Base-by-base conservation (phyloP, 2,113 vertebrate genomes). In the Desmodus rotundus region DNA sequence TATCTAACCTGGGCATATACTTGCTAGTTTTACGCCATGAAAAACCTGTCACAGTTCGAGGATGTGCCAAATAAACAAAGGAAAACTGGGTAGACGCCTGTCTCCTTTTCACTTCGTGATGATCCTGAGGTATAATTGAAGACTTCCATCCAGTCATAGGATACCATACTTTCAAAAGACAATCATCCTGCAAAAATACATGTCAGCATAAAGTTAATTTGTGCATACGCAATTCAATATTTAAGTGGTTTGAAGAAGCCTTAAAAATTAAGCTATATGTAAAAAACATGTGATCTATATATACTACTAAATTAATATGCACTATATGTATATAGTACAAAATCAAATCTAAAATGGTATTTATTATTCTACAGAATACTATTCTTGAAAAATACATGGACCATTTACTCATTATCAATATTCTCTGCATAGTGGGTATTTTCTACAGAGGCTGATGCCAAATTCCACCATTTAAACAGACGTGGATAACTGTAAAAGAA, bases 21-120 rank as follows among this genome's bases (percentile, higher is more conserved):
- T 99, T 99, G 99, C 99, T 99, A 91, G 99, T 99, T 98, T 99
- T 99, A 98, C 99, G 99, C 99, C 99, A 99, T 50, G 99, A 99
- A 98, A 99, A 99, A 43, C 99, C 99, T 15, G 99, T 99, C 97
- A 99, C 99, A 0, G 99, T 99, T 92, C 99, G 99, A 85, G 99
- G 99, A 98, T 99, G 99, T 0, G 99, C 99, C 98, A 99, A 98
- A 95, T 99, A 99, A 96, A 99, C 99, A 96, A 99, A 99, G 58
- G 99, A 99, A 97, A 99, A 99, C 43, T 99, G 97, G 84, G 99
- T 98, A 31, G 97, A 96, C 0, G 96, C 73, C 10, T 98, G 92
- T 38, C 68, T 86, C 19, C 94, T 98, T 90, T 98, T 99, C 97
- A 99, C 99, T 92, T 99, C 99, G 19, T 98, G 98, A n/a, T 96